A percentile compares a stretch with the other conserved stretches of the same genome.
These are phyloP conservation scores for Peromyscus attwateri DNA, from an alignment of 2,797 vertebrate species.

Conservation along the genomic window DNA sequence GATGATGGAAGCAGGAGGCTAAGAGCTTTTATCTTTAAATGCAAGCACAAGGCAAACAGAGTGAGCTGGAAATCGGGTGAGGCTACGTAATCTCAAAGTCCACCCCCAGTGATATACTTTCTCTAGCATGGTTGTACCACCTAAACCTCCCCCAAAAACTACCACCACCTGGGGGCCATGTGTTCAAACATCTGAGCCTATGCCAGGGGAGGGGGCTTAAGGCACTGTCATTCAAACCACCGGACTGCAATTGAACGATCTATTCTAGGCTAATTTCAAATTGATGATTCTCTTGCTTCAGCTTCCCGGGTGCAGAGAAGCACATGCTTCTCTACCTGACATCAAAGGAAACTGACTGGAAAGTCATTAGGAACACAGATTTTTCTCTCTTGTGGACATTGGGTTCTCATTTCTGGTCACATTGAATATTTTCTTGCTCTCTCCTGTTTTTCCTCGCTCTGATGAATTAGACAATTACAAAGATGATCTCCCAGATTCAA, in stretches of 20 bases:
- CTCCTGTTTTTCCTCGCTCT: accelerated
- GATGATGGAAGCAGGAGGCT: neutral
- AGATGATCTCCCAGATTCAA: neutral
- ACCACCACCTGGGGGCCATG: neutral
- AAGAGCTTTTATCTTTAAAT: neutral
- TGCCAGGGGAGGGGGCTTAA: neutral
- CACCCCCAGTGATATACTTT: neutral
- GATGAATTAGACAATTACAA: neutral
- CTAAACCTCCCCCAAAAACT: neutral
- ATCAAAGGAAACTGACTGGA: neutral
- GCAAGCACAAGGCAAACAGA: neutral
- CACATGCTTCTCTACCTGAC: neutral
- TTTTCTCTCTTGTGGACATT: neutral
- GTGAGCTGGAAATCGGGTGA: neutral
- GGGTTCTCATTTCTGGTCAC: neutral
- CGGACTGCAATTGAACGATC: neutral
- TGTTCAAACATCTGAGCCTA: neutral
- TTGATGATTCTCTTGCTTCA: neutral
- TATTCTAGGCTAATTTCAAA: neutral
- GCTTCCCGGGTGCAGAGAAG: neutral
- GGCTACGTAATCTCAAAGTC: neutral
- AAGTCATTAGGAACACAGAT: neutral
- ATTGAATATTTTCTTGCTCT: neutral
- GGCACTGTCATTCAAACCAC: neutral
- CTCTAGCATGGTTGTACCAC: neutral